These are phyloP conservation scores for Polypedilum vanderplanki DNA, from an alignment of 1,140 invertebrate genomes.

Conservation along the genomic window DNA sequence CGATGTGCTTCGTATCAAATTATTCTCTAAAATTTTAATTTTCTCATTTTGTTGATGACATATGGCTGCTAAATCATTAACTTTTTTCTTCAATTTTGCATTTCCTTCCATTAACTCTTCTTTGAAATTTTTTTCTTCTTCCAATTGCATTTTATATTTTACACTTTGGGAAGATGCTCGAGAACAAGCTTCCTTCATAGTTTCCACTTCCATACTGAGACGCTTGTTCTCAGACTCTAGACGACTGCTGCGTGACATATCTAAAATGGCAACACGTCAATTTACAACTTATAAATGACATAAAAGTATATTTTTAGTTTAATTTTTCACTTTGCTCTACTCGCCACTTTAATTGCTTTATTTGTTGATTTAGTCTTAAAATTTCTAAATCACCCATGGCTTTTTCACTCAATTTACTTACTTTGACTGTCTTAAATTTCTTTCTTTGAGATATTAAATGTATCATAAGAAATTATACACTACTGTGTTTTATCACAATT, in stretches of 20 bases:
- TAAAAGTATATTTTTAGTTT: neutral
- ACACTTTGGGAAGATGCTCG: neutral
- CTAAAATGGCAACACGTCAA: neutral
- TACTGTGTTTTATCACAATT: too few species aligned
- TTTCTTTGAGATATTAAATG: neutral
- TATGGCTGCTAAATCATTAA: neutral
- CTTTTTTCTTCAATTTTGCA: neutral
- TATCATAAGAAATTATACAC: too few species aligned
- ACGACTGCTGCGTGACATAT: neutral
- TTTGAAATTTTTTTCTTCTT: neutral
- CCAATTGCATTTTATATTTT: neutral
- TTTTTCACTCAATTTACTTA: neutral
- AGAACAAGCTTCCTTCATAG: slow-evolving; percentile 9
- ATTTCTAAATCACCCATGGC: neutral
- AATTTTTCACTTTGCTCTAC: neutral
- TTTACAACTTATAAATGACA: neutral
- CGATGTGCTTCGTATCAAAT: neutral
- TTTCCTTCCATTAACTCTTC: neutral
- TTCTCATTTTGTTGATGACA: neutral
- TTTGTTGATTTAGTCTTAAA: neutral
- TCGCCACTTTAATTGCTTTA: neutral
- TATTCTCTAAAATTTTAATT: neutral
- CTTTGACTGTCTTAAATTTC: slow-evolving; percentile 15
- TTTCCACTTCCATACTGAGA: neutral
- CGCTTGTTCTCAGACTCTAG: neutral